phyloP scores from a whole-genome alignment of 2,797 vertebrate species.

The Falco novaeseelandiae region DNA sequence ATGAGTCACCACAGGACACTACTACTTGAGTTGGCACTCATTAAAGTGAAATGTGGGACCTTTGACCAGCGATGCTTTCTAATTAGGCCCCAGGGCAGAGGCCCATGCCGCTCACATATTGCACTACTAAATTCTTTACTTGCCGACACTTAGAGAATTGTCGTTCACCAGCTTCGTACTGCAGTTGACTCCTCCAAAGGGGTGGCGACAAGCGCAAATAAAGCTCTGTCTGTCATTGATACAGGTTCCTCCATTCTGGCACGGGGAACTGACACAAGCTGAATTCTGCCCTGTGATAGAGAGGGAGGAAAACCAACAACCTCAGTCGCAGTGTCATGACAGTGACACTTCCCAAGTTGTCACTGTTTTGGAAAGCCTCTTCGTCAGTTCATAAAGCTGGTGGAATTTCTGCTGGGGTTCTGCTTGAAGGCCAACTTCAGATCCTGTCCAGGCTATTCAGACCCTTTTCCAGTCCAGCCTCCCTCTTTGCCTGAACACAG shows the following conservation, averaged over 20 bases:
- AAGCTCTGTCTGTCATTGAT: conserved; percentile 68
- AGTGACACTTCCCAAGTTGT: not conserved
- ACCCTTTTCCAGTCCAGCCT: not conserved
- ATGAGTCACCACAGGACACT: not conserved
- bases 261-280: conserved; percentile 72
- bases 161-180: conserved; percentile 67
- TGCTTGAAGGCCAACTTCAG: not conserved
- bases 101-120: not conserved
- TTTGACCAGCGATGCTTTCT: not conserved
- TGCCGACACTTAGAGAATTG: conserved; percentile 69
- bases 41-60: not conserved
- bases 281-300: conserved; percentile 37
- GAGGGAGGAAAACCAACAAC: not conserved
- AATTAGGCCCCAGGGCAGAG: conserved; percentile 17
- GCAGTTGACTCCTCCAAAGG: conserved; percentile 80
- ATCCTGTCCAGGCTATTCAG: not conserved
- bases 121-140: conserved; percentile 19
- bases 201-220: conserved; percentile 80
- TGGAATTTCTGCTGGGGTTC: not conserved
- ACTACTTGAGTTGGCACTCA: not conserved
- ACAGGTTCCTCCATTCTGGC: conserved; percentile 82
- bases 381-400: not conserved
- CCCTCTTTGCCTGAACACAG: not conserved
- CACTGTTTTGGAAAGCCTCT: not conserved
- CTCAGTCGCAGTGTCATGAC: not conserved